phyloP scores from a whole-genome alignment of 1,140 invertebrate genomes.

The Lasioglossum baleicum region DNA sequence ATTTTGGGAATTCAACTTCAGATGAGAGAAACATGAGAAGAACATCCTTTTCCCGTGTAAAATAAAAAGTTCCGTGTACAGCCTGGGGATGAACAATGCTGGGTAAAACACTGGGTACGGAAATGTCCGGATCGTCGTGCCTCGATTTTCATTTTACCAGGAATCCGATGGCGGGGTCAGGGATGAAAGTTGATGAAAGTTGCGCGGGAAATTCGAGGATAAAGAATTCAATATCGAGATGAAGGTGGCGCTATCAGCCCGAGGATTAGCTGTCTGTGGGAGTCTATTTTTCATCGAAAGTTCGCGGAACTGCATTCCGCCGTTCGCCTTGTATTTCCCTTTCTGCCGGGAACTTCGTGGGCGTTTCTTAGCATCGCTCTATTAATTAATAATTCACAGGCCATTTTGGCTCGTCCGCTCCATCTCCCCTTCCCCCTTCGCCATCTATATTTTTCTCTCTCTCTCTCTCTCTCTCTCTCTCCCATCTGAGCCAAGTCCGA shows the following conservation, averaged over 20 bases:
- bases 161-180: neutral
- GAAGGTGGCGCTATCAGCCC: slow-evolving; percentile 10
- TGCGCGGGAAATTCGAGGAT: slow-evolving; percentile 14
- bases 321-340: slow-evolving; percentile 10
- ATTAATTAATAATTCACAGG: slow-evolving; percentile 48
- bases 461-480: neutral
- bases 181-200: slow-evolving; percentile 25
- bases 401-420: slow-evolving; percentile 4
- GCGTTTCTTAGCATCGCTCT: slow-evolving; percentile 39
- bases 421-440: no score
- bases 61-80: no score
- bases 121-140: no score
- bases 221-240: slow-evolving; percentile 34
- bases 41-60: no score
- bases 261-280: slow-evolving; percentile 33
- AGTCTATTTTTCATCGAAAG: slow-evolving; percentile 44
- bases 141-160: slow-evolving; percentile 19
- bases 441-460: neutral
- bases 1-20: no score
- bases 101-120: no score
- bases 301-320: slow-evolving; percentile 10
- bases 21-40: no score
- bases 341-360: neutral
- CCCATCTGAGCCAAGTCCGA: neutral
- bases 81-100: no score